Evolutionary conservation across 2,797 vertebrate genomes (phyloP).

Genomic region (Parotocinclus haroldoi): DNA sequence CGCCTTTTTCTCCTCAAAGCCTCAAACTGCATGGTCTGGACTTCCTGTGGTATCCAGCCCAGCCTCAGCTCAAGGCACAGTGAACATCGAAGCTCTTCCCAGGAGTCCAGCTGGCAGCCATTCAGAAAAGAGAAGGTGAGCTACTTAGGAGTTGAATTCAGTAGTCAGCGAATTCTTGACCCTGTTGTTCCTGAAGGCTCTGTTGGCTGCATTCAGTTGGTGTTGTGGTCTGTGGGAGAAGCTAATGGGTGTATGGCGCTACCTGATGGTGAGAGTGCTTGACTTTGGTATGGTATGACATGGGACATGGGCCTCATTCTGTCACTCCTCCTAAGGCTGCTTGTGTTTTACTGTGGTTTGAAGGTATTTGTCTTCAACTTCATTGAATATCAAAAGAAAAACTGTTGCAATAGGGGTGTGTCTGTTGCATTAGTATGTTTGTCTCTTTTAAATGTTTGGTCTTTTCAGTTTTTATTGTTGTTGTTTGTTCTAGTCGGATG

Average conservation of each 20-base stretch:
- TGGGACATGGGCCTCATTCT: too few relatives aligned
- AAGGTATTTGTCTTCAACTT: background rate
- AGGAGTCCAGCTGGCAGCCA: constrained; percentile 77
- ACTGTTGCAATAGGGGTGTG: too few relatives aligned
- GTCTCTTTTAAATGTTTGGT: background rate
- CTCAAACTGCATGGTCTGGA: constrained; percentile 65
- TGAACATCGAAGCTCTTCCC: constrained; percentile 85
- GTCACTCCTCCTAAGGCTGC: too few relatives aligned
- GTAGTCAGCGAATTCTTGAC: constrained; percentile 55
- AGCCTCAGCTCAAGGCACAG: constrained; percentile 69
- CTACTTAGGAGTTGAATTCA: constrained; percentile 44
- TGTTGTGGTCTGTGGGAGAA: background rate
- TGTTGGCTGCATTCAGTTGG: background rate
- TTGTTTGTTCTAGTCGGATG: constrained; percentile 74
- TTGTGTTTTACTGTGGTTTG: constrained; percentile 15
- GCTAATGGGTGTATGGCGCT: constrained; percentile 7
- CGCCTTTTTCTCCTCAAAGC: background rate
- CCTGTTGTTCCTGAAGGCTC: constrained; percentile 41
- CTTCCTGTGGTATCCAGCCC: constrained; percentile 66
- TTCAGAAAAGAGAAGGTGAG: constrained; percentile 85
- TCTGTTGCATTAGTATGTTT: too few relatives aligned
- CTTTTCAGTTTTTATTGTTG: constrained; percentile 50
- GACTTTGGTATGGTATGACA: background rate
- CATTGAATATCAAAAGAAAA: background rate
- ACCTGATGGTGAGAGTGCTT: constrained; percentile 22